Evolutionary conservation across 1,140 invertebrate species (phyloP), one percentile per base, ranked within the genome.

Genomic region (Drosophila tropicalis): DNA sequence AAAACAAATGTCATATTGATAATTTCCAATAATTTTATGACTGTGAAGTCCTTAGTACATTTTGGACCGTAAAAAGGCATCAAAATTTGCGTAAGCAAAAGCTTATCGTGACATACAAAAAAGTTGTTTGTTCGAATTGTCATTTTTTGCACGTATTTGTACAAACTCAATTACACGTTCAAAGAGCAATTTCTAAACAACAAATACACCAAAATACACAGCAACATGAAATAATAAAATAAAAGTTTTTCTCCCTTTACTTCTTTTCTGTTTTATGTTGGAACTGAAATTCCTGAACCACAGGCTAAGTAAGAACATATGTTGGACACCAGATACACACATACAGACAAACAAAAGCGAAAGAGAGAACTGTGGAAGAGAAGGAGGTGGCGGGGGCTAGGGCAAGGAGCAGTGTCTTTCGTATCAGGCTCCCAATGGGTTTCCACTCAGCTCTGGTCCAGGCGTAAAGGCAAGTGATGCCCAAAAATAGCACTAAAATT

Each of bases 401-500:
- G 17, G 34, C 41, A 51, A 62, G 17, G 55, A 72, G 57, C 17
- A 12, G 17, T 62, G 60, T 54, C 41, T 54, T 75, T 47, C 72
- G 62, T 68, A 40, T 22, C 47, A 61, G 32, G 32, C 25, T 75
- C 64, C 40, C 72, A 57, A 75, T 75, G 67, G 72, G 57, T 67
- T 75, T 72, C 64, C 32, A 40, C 57, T 3, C 39, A 56, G 51
- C 10, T 32, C 75, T 19, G 67, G 72, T 57, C 72, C 72, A 47
- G 19, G 57, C 40, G 39, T 56, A 57, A 75, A 67, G 71, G 63
- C 71, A 75, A 75, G 71, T 75, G 72, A 75, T 75, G 72, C 67
- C 72, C 73, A 58, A 76, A 76, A 72, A 79, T 72, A 70, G 41
- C 76, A 86, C 71, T 87, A 79, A 87, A 86, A 76, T 86, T 76